phyloP scores from a whole-genome alignment of 2,888 invertebrate genomes.

The Clunio marinus region DNA sequence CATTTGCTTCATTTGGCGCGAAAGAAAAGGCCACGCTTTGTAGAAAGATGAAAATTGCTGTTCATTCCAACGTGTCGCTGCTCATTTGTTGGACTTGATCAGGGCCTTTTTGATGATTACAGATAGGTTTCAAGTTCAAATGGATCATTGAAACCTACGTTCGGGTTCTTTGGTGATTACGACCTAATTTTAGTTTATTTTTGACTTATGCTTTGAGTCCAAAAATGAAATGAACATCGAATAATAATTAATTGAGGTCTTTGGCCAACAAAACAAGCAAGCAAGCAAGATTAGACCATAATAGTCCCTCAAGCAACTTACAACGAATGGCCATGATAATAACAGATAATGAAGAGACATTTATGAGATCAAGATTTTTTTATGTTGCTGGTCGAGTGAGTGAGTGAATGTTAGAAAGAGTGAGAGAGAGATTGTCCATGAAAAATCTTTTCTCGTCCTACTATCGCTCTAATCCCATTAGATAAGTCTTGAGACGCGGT shows the following conservation, averaged over 20 bases:
- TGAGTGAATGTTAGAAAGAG: neutral
- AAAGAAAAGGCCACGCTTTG: neutral
- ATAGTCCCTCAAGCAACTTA: neutral
- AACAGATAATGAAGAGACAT: neutral
- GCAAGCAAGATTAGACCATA: neutral
- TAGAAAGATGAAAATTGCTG: neutral
- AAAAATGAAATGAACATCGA: conserved; percentile 3
- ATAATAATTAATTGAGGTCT: conserved; percentile 26
- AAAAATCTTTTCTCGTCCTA: conserved; percentile 30
- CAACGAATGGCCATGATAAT: neutral
- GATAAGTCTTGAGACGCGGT: neutral
- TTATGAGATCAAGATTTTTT: too few species aligned
- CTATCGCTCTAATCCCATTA: conserved; percentile 33
- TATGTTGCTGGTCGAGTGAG: neutral
- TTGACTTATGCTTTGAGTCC: too few species aligned
- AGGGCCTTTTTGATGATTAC: neutral
- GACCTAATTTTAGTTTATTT: conserved; percentile 19
- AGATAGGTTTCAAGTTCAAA: neutral
- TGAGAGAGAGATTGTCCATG: neutral
- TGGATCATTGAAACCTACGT: neutral
- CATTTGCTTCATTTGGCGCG: too few species aligned
- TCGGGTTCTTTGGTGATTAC: neutral
- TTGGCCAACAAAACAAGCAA: too few species aligned
- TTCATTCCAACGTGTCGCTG: neutral
- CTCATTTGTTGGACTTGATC: too few species aligned